These are phyloP conservation scores for Phragmatobia fuliginosa DNA, from an alignment of 2,888 invertebrate genomes.

Conservation along the genomic window DNA sequence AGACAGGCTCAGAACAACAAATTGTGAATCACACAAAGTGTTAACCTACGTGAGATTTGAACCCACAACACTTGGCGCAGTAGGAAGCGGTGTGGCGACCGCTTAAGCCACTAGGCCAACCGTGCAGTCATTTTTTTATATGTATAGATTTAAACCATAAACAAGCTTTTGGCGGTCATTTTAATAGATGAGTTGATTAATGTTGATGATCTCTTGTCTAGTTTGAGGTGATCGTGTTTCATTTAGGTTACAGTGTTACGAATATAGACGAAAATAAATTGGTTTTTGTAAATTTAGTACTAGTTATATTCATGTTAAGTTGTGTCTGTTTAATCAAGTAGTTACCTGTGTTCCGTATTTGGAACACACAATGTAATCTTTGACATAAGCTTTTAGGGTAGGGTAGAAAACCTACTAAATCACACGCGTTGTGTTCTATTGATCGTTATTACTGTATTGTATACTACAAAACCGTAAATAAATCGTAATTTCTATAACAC, in stretches of 20 bases:
- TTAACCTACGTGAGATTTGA: no score
- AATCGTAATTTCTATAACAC: not conserved
- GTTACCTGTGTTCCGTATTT: not conserved
- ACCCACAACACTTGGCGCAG: no score
- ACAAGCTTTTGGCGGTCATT: conserved; percentile 24
- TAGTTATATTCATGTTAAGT: not conserved
- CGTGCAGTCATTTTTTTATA: no score
- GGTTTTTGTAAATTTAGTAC: not conserved
- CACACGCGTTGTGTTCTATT: not conserved
- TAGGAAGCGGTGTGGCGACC: no score
- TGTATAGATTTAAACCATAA: conserved; percentile 29
- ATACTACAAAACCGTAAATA: not conserved
- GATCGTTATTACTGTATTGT: not conserved
- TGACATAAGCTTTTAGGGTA: no score
- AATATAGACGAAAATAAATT: not conserved
- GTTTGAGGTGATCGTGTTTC: no score
- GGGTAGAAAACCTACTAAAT: no score
- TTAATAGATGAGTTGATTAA: conserved; percentile 11
- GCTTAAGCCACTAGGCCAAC: no score
- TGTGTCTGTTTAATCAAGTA: not conserved
- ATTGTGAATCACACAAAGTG: no score
- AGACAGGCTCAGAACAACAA: no score
- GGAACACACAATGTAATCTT: not conserved
- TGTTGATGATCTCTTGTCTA: not conserved
- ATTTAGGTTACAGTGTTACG: not conserved